Conservation (phyloP, 2,888 invertebrate species). For the Tortricodes alternella region DNA sequence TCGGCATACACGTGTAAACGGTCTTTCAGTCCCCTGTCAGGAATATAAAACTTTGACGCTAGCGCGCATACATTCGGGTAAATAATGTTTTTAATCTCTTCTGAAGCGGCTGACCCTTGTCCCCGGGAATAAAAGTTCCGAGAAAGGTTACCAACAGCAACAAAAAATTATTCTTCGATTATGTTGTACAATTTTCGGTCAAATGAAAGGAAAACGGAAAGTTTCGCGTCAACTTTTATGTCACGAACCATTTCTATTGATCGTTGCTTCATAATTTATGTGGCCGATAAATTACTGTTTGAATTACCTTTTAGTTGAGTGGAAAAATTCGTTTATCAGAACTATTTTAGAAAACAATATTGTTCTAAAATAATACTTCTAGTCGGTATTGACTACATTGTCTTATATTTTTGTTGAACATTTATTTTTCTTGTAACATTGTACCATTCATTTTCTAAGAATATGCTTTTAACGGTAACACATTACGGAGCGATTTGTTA, state of each 20-base stretch:
- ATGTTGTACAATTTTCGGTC: conserved; percentile 53
- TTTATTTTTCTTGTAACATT: too few relatives aligned
- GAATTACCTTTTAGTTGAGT: not conserved
- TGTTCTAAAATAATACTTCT: not conserved
- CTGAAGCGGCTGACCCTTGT: conserved; percentile 66
- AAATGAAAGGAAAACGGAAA: conserved; percentile 41
- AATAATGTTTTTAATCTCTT: conserved; percentile 77
- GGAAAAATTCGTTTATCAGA: not conserved
- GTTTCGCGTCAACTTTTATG: conserved; percentile 39
- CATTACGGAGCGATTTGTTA: conserved; percentile 10
- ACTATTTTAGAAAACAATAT: not conserved
- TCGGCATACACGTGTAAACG: conserved; percentile 50
- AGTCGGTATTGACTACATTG: too few relatives aligned
- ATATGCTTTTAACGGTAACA: conserved; percentile 6
- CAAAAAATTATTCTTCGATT: conserved; percentile 70
- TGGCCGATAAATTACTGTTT: not conserved
- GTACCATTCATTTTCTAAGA: not conserved
- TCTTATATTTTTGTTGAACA: too few relatives aligned
- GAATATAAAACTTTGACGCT: conserved; percentile 72
- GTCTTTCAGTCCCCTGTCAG: conserved; percentile 65
- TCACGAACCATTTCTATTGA: conserved; percentile 39
- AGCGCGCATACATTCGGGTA: conserved; percentile 64
- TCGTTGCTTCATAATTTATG: conserved; percentile 13
- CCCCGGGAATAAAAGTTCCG: conserved; percentile 61
- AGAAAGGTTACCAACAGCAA: conserved; percentile 59